phyloP scores from a whole-genome alignment of 2,888 invertebrate species.

The Strigamia transsilvanica region DNA sequence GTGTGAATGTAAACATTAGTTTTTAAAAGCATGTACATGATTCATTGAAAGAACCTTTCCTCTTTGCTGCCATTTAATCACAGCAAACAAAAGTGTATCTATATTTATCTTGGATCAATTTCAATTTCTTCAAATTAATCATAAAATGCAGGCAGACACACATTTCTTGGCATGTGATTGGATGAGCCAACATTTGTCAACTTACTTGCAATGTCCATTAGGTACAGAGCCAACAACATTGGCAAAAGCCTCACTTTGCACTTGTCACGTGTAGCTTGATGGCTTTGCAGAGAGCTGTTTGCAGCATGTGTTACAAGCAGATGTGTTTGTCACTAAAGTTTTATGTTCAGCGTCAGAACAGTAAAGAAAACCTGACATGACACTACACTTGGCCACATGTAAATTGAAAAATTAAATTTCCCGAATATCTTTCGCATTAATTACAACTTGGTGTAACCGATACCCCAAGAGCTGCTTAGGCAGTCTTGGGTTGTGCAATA shows the following conservation, averaged over 20 bases:
- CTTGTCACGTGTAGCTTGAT: conserved; percentile 39
- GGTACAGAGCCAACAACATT: conserved; percentile 39
- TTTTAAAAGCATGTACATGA: no score
- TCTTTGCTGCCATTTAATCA: no score
- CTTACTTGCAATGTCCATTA: conserved; percentile 28
- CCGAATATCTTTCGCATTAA: not conserved
- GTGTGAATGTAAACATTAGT: no score
- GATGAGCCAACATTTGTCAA: conserved; percentile 39
- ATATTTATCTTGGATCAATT: no score
- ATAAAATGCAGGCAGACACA: conserved; percentile 24
- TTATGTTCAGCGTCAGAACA: conserved; percentile 12
- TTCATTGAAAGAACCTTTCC: no score
- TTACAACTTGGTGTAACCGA: not conserved
- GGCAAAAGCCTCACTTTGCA: conserved; percentile 42
- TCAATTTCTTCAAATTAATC: conserved; percentile 17
- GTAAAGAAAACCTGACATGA: conserved; percentile 13
- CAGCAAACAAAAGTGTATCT: no score
- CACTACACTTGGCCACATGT: conserved; percentile 6
- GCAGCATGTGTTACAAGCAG: conserved; percentile 44
- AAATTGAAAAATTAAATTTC: conserved; percentile 39
- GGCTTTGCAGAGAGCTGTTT: conserved; percentile 44
- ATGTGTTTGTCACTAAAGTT: conserved; percentile 44
- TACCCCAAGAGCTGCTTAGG: not conserved
- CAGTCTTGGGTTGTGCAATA: not conserved
- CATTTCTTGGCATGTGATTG: conserved; percentile 18